Conservation (phyloP, 2,797 vertebrate genomes). For the Hoplostethus atlanticus region DNA sequence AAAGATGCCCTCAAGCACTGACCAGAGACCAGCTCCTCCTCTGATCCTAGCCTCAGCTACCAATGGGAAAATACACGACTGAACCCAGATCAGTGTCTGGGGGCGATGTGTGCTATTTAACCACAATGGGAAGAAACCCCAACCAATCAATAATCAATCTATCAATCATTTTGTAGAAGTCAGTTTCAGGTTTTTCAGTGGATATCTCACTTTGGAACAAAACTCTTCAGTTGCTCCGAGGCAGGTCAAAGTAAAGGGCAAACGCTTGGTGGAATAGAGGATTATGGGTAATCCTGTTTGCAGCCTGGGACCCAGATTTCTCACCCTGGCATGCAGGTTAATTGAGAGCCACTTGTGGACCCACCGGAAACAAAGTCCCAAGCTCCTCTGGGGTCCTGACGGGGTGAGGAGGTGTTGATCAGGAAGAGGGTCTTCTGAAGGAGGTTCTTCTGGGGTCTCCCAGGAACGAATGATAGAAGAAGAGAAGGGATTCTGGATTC, state of each 20-base stretch:
- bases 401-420: no score
- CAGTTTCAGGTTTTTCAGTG: neutral
- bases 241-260: slow-evolving; percentile 55
- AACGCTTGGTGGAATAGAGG: slow-evolving; percentile 31
- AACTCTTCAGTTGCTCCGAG: slow-evolving; percentile 15
- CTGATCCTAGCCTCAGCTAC: neutral
- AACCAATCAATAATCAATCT: neutral
- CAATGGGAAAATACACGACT: neutral
- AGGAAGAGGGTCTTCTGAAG: no score
- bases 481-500: no score
- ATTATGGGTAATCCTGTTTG: slow-evolving; percentile 65
- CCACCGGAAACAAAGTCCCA: no score
- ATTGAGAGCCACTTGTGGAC: no score
- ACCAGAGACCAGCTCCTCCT: neutral
- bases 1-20: neutral
- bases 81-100: neutral
- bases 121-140: no score
- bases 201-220: slow-evolving; percentile 23
- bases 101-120: no score
- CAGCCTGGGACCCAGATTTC: slow-evolving; percentile 32
- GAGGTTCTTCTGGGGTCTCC: no score
- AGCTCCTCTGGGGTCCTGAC: no score
- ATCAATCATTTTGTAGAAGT: slow-evolving; percentile 20
- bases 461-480: no score
- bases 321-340: no score